Base-by-base conservation (phyloP, 2,888 invertebrate genomes). In the Eristalis intricaria region DNA sequence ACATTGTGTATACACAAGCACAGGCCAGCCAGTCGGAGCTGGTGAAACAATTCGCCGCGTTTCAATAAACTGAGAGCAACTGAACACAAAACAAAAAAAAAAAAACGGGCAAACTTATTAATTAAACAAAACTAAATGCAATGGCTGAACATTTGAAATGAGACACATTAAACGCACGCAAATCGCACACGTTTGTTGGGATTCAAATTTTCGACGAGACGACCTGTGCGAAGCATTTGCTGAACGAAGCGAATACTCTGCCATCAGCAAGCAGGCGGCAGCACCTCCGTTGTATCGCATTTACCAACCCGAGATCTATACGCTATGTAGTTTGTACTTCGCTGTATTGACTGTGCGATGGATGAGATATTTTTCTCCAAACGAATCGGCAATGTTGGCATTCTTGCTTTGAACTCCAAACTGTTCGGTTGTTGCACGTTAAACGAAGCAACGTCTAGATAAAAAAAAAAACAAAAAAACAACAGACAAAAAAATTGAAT, bases 331-430 rank as follows among this genome's bases (percentile, higher is more conserved):
- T 74, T 43, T 82, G 65, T 79, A 78, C 61, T 73, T 50, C 58
- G 43, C 56, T 75, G 65, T 75, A 71, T 68, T 35, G 63, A 69
- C 64, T 64, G 43, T 70, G 77, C 50, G 40, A 74, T 75, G 78
- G 71, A 73, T 82, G 73, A 66, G 85, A 85, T 82, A 85, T 60
- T 86, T 85, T 86, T 86, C 82, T 77, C 74, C 78, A 79, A 76
- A 73, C 77, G 73, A 85, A 88, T 71, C 84, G 90, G 89, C 90
- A 90, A 91, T 90, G 92, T 92, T 92, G 91, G 93, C 91, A 93
- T 93, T 93, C 92, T 92, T 92, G 92, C 90, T 93, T 92, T 90
- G 91, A 90, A 91, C 91, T 91, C 91, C 92, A 92, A 92, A 90
- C 91, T 89, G 92, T 91, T 90, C 92, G 92, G 93, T 92, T 91